Evolutionary conservation across 92 coral and sea anemone species (phyloP), one percentile per base, ranked within the genome.

Genomic region (Parazoanthus darwini): DNA sequence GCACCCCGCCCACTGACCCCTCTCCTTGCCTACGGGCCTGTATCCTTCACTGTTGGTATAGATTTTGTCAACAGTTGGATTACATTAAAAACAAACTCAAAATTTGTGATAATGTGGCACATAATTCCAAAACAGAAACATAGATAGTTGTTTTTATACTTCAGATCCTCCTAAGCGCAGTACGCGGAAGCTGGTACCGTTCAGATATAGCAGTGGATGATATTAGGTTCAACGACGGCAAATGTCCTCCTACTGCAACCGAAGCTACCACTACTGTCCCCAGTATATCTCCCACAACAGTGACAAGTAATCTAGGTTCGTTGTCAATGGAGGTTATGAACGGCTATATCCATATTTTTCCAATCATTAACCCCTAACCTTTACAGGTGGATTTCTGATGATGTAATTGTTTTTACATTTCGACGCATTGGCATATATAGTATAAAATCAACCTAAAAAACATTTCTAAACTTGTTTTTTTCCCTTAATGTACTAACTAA

Each of bases 191-290:
- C 18, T 59, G 74, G 74, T 81, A 81, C 85, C 85, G 85, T 10
- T 36, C 85, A 63, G 85, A 81, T 37, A 81, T 81, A 56, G 85
- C 85, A 33, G 51, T 81, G 46, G 85, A 81, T 63, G 85, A 81
- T 37, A 54, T 81, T 66, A 59, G 71, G 8, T 81, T 81, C 51
- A 38, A 81, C 15, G 29, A 36, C 33, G 85, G 85, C 35, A 42
- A 63, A 58, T 81, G 85, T 63, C 39, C 13, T 59, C 39, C 82
- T 26, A 23, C 46, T 8, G 42, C 78, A 1, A 74, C 44, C 37
- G 78, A 35, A 36, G 23, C 78, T 74, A 13, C 5, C 77, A 72
- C 77, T 72, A n/a, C 80, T 76, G 80, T 54, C 20, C 43, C 71
- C 35, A 58, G 25, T 33, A 37, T 35, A 8, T 33, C 85, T 8